These are phyloP conservation scores for Molossus alvarezi DNA, from an alignment of 2,797 vertebrate genomes.

Conservation along the genomic window DNA sequence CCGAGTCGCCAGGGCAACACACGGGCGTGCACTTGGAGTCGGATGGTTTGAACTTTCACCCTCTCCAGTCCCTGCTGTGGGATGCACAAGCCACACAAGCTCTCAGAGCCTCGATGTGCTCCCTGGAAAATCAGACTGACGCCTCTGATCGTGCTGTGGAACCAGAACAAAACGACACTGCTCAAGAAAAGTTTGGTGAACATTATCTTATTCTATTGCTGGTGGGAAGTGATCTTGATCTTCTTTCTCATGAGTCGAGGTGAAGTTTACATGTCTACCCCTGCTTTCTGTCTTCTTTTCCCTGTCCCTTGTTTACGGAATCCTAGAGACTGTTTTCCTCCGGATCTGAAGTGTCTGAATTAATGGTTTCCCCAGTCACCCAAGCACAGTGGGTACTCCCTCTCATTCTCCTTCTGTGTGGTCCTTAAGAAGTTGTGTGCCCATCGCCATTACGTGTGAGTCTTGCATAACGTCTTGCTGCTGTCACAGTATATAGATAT, in stretches of 20 bases:
- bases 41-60: no score
- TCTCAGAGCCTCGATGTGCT: neutral
- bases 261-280: neutral
- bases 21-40: neutral
- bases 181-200: neutral
- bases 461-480: no score
- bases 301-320: neutral
- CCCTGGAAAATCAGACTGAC: neutral
- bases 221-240: neutral
- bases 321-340: neutral
- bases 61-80: neutral
- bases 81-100: fast-evolving
- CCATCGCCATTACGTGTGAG: neutral
- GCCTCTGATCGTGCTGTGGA: neutral
- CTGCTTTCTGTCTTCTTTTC: neutral
- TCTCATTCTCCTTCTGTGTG: neutral
- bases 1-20: fast-evolving
- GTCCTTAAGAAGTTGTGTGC: neutral
- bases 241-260: neutral
- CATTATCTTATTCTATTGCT: neutral
- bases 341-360: neutral
- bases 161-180: neutral
- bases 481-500: neutral
- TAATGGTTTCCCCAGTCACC: fast-evolving
- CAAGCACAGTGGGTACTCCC: fast-evolving